phyloP scores from a whole-genome alignment of 53 echinoderm and acorn worm species.

The Antedon mediterranea region DNA sequence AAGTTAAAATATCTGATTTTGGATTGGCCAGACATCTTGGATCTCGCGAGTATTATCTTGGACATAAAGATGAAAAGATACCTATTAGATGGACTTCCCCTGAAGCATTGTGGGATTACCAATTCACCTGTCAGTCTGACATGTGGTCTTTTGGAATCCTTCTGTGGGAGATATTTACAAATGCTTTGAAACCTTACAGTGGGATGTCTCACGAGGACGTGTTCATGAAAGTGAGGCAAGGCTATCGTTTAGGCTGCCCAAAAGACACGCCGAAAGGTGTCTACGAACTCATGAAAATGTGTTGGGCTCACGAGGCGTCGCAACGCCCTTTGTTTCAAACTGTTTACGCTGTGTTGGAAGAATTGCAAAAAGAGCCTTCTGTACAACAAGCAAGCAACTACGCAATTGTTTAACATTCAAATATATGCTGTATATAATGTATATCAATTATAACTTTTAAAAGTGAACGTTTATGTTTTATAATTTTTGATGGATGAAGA shows the following conservation, averaged over 20 bases:
- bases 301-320: slow-evolving; percentile 43
- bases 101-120: slow-evolving; percentile 82
- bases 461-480: no score
- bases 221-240: slow-evolving; percentile 65
- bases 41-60: slow-evolving; percentile 35
- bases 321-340: slow-evolving; percentile 58
- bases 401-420: not conserved
- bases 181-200: slow-evolving; percentile 78
- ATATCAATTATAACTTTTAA: no score
- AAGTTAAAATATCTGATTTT: slow-evolving; percentile 99
- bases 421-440: no score
- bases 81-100: slow-evolving; percentile 93
- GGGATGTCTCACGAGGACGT: slow-evolving; percentile 77
- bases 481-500: no score
- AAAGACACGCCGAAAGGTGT: slow-evolving; percentile 46
- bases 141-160: slow-evolving; percentile 91
- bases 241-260: slow-evolving; percentile 46
- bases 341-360: slow-evolving; percentile 5
- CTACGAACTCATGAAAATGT: slow-evolving; percentile 53
- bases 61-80: slow-evolving; percentile 70
- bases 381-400: not conserved
- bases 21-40: slow-evolving; percentile 78
- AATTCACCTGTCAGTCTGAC: slow-evolving; percentile 71
- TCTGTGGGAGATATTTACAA: slow-evolving; percentile 88
- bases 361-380: slow-evolving; percentile 4